A percentile compares a stretch with the other conserved stretches of the same genome.
phyloP scores from a whole-genome alignment of 2,888 invertebrate species.

The Trichopria drosophilae region DNA sequence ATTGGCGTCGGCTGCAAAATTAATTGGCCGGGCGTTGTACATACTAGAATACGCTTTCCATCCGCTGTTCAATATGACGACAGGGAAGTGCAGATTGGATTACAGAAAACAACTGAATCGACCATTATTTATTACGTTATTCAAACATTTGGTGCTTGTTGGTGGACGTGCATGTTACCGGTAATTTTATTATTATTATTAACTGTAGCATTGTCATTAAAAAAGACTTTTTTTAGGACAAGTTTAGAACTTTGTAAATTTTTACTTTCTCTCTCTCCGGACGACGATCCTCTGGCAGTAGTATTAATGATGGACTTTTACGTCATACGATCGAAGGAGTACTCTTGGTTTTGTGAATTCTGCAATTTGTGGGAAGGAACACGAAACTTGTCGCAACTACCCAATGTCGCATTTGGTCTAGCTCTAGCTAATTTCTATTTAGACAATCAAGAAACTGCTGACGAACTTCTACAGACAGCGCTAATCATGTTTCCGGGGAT shows the following conservation, averaged over 20 bases:
- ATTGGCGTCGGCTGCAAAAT: conserved; percentile 74
- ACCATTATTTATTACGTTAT: conserved; percentile 77
- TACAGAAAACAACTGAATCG: conserved; percentile 82
- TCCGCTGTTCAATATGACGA: conserved; percentile 75
- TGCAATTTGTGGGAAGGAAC: conserved; percentile 64
- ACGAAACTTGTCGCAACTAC: conserved; percentile 76
- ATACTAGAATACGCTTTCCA: conserved; percentile 79
- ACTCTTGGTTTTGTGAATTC: conserved; percentile 69
- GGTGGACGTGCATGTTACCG: conserved; percentile 77
- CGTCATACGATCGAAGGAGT: conserved; percentile 75
- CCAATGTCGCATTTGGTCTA: conserved; percentile 84
- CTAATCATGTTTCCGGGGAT: conserved; percentile 82
- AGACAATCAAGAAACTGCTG: conserved; percentile 60
- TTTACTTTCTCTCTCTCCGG: conserved; percentile 75
- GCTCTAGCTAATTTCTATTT: conserved; percentile 73
- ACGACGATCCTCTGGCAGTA: conserved; percentile 75
- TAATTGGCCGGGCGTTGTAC: conserved; percentile 77
- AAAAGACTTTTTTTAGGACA: conserved; percentile 61
- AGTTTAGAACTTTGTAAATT: conserved; percentile 86
- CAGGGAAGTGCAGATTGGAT: conserved; percentile 74
- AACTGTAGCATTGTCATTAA: not conserved
- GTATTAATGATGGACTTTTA: conserved; percentile 81
- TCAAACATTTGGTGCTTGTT: conserved; percentile 78
- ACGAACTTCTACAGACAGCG: conserved; percentile 72
- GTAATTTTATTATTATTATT: conserved; percentile 34